Evolutionary conservation across 2,888 invertebrate genomes (phyloP).

Genomic region (Hymenopus coronatus): DNA sequence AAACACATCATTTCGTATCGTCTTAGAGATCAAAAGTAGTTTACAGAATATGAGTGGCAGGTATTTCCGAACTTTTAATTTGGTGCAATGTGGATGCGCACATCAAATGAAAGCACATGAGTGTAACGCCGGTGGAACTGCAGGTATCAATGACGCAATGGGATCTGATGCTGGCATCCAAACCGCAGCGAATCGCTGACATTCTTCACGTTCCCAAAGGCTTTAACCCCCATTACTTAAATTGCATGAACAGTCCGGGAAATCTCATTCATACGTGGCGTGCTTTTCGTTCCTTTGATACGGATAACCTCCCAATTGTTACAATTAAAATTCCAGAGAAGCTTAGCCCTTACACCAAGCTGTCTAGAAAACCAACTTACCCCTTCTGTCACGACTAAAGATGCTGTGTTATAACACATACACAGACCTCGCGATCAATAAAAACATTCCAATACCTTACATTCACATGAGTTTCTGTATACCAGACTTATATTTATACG

Average conservation of each 20-base stretch:
- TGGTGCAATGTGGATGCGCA: no score
- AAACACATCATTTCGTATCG: no score
- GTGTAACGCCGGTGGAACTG: no score
- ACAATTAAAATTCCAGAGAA: not conserved
- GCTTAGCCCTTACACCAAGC: not conserved
- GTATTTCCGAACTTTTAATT: no score
- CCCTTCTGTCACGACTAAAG: not conserved
- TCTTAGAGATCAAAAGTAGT: no score
- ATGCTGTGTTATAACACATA: not conserved
- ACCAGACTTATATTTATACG: no score
- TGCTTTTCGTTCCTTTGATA: not conserved
- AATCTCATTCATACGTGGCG: not conserved
- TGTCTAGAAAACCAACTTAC: not conserved
- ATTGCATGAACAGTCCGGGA: not conserved
- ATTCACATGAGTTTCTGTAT: no score
- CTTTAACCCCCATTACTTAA: not conserved
- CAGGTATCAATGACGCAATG: no score
- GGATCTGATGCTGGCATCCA: not conserved
- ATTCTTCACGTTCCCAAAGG: not conserved
- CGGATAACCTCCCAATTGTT: not conserved
- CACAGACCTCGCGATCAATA: no score
- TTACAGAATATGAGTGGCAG: no score
- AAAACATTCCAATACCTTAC: no score
- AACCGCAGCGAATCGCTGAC: not conserved
- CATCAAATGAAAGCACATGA: no score